A percentile compares a stretch with the other conserved stretches of the same genome.
These are phyloP conservation scores for Macquaria australasica DNA, from an alignment of 2,113 vertebrate genomes.

Conservation along the genomic window DNA sequence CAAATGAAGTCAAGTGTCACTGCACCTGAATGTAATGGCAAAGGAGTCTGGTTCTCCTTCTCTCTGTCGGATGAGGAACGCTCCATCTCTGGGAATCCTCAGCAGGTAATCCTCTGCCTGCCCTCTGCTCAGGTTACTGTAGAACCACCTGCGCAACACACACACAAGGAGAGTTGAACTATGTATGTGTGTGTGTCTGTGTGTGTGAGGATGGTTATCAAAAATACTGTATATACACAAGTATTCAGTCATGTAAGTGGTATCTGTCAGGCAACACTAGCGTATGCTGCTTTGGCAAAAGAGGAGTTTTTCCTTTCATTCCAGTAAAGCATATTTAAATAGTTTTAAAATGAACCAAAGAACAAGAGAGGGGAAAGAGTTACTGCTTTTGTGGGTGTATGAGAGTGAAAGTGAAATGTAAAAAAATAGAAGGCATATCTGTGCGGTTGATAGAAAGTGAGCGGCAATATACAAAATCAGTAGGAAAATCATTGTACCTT, in stretches of 20 bases:
- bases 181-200: background rate
- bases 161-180: background rate
- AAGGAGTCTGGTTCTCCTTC: constrained; percentile 89
- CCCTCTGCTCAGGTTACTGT: constrained; percentile 93
- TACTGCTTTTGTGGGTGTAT: background rate
- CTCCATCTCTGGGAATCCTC: constrained; percentile 95
- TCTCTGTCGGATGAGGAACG: constrained; percentile 94
- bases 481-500: background rate
- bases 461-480: background rate
- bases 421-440: background rate
- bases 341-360: background rate
- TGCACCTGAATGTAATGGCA: constrained; percentile 97
- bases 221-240: background rate
- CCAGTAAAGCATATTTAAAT: background rate
- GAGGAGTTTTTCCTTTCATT: background rate
- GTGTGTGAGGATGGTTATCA: background rate
- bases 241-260: background rate
- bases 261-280: background rate
- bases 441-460: no score
- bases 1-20: background rate
- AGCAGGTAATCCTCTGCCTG: constrained; percentile 96
- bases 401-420: constrained; percentile 5
- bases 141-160: constrained; percentile 91
- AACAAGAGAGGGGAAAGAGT: background rate
- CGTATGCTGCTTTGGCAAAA: background rate